Evolutionary conservation across 2,113 vertebrate species (phyloP).

Genomic region (Fukomys damarensis): DNA sequence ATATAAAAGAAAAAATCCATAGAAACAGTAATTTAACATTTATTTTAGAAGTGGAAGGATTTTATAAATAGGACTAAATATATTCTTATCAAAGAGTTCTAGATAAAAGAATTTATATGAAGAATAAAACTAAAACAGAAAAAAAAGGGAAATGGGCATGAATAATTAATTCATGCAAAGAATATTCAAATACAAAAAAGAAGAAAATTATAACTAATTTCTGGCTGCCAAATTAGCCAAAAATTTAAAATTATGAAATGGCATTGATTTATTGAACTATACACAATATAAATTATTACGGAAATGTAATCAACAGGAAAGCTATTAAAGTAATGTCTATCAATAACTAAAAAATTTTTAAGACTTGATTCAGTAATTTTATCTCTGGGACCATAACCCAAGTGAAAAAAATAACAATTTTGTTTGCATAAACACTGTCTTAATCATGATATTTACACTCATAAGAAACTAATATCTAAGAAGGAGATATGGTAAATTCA

Average conservation of each 20-base stretch:
- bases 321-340: neutral
- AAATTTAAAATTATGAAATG: neutral
- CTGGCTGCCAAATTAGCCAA: neutral
- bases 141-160: neutral
- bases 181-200: conserved; percentile 41
- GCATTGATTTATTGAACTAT: neutral
- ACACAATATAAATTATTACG: neutral
- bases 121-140: conserved; percentile 28
- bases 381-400: neutral
- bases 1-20: neutral
- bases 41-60: neutral
- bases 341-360: neutral
- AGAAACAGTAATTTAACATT: conserved; percentile 9
- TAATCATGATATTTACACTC: neutral
- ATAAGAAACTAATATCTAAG: neutral
- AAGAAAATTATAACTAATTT: neutral
- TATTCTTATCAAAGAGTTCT: neutral
- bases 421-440: neutral
- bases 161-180: neutral
- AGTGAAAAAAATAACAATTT: neutral
- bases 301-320: conserved; percentile 49
- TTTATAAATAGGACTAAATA: conserved; percentile 25
- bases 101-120: conserved; percentile 12
- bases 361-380: conserved; percentile 28
- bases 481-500: conserved; percentile 19